Base-by-base conservation (phyloP, 2,797 vertebrate species). In the Amphiprion clarkii region DNA sequence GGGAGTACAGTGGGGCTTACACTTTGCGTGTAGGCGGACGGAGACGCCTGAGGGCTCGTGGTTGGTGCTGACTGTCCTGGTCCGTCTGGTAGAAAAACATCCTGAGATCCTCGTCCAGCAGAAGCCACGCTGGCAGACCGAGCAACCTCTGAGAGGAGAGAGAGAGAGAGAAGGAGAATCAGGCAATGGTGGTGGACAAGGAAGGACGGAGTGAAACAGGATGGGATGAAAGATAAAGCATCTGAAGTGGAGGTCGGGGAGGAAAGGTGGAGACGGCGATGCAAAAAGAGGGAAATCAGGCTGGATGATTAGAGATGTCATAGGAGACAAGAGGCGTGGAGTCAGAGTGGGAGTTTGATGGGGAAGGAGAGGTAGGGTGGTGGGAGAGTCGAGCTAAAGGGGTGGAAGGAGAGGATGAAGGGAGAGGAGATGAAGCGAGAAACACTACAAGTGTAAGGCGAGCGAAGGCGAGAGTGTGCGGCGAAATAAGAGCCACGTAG, bases 21-120 rank as follows among this genome's bases (percentile, higher is more conserved):
- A 98, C 88, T 94, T 91, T 96, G 27, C 98, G 96, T 9, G 98
- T 99, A 5, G 94, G 96, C 0, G 98, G 98, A 40, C 98, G 96
- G 59, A 98, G 96, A n/a, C 98, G 90, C 21, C 97, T 94, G 42
- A 99, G 94, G 0, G 95, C 95, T 61, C 88, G 93, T 0, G 97
- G 98, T 53, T 94, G 90, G 64, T 97, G 96, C 86, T 95, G 93
- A 0, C 94, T 74, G 73, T 99, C 98, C 16, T 90, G 93, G 3
- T 93, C 68, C 0, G 94, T 96, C 89, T 99, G 98, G 85, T 98
- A 97, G 94, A 99, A 99, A 89, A 99, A 99, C 88, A 99, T 96
- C 8, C 97, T 89, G 57, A 98, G 88, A 1, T 93, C 79, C 44
- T 98, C 96, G 17, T 98, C 96, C 76, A 97, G 94, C 65, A 99